phyloP scores from a whole-genome alignment of 1,140 invertebrate genomes.

The Temnothorax nylanderi region DNA sequence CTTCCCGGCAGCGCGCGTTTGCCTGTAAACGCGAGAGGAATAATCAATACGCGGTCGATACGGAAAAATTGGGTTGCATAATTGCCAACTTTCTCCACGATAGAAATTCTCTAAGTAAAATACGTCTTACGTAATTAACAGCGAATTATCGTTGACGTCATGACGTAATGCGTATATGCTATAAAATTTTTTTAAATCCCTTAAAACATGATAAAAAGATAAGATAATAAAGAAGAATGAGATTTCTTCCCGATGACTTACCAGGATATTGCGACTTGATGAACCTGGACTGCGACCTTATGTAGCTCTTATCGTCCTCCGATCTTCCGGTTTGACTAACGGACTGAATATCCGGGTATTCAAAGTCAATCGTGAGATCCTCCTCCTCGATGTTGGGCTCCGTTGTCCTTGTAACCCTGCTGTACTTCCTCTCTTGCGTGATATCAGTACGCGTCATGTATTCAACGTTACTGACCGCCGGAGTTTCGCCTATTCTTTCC shows the following conservation, averaged over 20 bases:
- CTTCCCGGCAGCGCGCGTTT: conserved; percentile 91
- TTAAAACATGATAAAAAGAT: not conserved
- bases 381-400: conserved; percentile 86
- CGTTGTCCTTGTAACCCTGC: conserved; percentile 83
- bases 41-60: conserved; percentile 22
- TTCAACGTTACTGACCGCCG: conserved; percentile 84
- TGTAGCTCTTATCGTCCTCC: conserved; percentile 88
- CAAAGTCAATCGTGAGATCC: conserved; percentile 88
- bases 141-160: not conserved
- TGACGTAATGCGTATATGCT: not conserved
- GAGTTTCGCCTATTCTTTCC: conserved; percentile 88
- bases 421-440: conserved; percentile 83
- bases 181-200: not conserved
- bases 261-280: conserved; percentile 95
- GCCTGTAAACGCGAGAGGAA: conserved; percentile 69
- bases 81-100: conserved; percentile 43
- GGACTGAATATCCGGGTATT: conserved; percentile 89
- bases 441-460: conserved; percentile 87
- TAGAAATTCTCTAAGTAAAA: conserved; percentile 27
- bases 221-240: not conserved
- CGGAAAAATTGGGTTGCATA: conserved; percentile 38
- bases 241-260: conserved; percentile 76
- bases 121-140: conserved; percentile 15
- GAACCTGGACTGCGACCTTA: conserved; percentile 88
- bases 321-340: conserved; percentile 88